Conservation (phyloP, 2,888 invertebrate genomes). For the Caenorhabditis sp. region DNA sequence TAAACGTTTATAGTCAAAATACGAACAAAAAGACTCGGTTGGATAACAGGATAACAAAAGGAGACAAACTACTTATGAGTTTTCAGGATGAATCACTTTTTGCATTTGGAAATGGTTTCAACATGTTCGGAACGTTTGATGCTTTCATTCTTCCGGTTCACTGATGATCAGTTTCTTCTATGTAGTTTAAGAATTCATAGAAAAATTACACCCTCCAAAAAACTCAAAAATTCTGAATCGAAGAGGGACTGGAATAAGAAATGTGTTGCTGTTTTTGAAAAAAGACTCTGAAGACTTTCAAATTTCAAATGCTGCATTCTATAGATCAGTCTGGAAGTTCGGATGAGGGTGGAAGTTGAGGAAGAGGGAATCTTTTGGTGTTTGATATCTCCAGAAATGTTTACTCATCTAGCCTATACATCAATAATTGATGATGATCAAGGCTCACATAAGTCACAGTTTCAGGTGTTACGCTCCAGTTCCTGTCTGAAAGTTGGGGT, state of each 20-base stretch:
- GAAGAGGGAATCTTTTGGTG: constrained; percentile 8
- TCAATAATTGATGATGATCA: constrained; percentile 20
- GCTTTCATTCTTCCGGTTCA: neutral
- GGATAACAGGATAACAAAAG: neutral
- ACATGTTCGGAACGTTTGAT: neutral
- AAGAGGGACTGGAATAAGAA: neutral
- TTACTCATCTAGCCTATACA: constrained; percentile 11
- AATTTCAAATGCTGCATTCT: constrained; percentile 12
- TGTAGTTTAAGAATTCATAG: neutral
- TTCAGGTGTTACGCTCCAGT: neutral
- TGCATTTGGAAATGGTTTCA: neutral
- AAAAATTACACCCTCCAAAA: neutral
- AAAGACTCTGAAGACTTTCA: neutral
- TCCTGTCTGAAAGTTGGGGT: constrained; percentile 1
- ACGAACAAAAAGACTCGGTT: neutral
- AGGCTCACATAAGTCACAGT: constrained; percentile 9
- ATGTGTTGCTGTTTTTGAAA: constrained; percentile 10
- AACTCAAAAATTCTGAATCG: constrained; percentile 9
- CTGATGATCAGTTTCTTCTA: constrained; percentile 18
- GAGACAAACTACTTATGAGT: neutral
- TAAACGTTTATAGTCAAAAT: neutral
- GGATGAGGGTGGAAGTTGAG: constrained; percentile 4
- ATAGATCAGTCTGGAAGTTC: constrained; percentile 31
- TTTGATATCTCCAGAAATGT: constrained; percentile 6
- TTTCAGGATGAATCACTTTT: neutral